phyloP scores from a whole-genome alignment of 1,140 invertebrate species.

The Nixonia krombeini region DNA sequence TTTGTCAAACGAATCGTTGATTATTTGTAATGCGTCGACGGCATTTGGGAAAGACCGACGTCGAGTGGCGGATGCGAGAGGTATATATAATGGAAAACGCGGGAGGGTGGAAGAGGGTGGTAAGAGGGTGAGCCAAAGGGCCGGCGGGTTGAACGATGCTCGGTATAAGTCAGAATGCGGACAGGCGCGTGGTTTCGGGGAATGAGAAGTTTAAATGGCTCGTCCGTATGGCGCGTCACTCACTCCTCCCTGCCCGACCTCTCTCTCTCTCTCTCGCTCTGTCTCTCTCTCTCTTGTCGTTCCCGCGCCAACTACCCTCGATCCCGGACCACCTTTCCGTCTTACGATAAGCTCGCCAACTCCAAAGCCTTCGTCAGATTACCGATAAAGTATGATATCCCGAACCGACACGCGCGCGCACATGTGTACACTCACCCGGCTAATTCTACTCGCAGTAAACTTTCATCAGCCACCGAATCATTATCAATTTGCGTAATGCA shows the following conservation, averaged over 20 bases:
- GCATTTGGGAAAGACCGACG: constrained; percentile 23
- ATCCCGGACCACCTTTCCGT: constrained; percentile 18
- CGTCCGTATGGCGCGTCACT: constrained; percentile 70
- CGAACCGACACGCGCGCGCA: too few relatives aligned
- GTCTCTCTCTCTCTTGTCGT: constrained; percentile 7
- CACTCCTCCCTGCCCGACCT: constrained; percentile 48
- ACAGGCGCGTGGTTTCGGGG: constrained; percentile 68
- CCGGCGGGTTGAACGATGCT: constrained; percentile 69
- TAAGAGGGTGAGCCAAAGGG: constrained; percentile 26
- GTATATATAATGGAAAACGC: constrained; percentile 33
- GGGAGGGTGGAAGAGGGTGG: constrained; percentile 13
- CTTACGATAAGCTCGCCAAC: constrained; percentile 25
- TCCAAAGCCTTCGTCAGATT: constrained; percentile 29
- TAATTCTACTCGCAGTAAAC: constrained; percentile 5
- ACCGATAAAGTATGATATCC: constrained; percentile 19
- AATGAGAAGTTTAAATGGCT: constrained; percentile 73
- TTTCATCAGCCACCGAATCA: too few relatives aligned
- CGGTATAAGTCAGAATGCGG: constrained; percentile 72
- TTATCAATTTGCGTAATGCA: too few relatives aligned
- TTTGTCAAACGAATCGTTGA: too few relatives aligned
- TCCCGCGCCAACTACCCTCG: constrained; percentile 17
- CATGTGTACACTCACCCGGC: too few relatives aligned
- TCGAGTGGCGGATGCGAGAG: constrained; percentile 41
- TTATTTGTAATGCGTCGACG: constrained; percentile 22
- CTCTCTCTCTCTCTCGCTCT: constrained; percentile 14